Evolutionary conservation across 2,888 invertebrate genomes (phyloP), one percentile per base, ranked within the genome.

Genomic region (Watsonalla binaria): DNA sequence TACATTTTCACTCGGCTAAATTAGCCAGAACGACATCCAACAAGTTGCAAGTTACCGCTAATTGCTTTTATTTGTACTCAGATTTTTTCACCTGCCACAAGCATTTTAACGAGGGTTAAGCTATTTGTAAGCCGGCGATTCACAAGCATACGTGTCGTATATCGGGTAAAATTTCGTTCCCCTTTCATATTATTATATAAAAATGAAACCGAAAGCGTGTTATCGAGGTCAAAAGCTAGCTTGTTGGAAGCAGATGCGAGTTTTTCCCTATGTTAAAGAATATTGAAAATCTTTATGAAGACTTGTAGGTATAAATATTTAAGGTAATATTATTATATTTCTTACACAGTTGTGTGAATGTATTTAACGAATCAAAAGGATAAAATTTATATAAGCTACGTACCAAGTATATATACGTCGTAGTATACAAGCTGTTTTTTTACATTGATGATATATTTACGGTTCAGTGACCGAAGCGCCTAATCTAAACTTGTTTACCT

Each of bases 21-120:
- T 75, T 72, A 71, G 59, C 58, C 45, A 58, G 58, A 64, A 68
- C 58, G 54, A 61, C 55, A 66, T 62, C 63, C 58, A 67, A 67
- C 65, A 65, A 63, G 67, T 62, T 58, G 62, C 61, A 62, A 52
- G 54, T 63, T 58, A 54, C 54, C 52, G 53, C 58, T 70, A 65
- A 72, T 66, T 65, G 61, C 54, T 54, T 66, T 57, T 60, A 62
- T 60, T 59, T 54, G 54, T 13, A 45, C 45, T 24, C 14, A 49
- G 51, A 58, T 46, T 57, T 7, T 48, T 48, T 35, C 47, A 48
- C 33, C 14, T 39, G 37, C 37, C 15, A 49, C 15, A 34, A 47
- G 37, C 14, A 14, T 37, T 48, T 37, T 7, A 48, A 48, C 48
- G 11, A 37, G 47, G 47, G 37, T 37, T 39, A 14, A 7, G 37